phyloP scores from a whole-genome alignment of 2,113 vertebrate species.

The Dinomys branickii region DNA sequence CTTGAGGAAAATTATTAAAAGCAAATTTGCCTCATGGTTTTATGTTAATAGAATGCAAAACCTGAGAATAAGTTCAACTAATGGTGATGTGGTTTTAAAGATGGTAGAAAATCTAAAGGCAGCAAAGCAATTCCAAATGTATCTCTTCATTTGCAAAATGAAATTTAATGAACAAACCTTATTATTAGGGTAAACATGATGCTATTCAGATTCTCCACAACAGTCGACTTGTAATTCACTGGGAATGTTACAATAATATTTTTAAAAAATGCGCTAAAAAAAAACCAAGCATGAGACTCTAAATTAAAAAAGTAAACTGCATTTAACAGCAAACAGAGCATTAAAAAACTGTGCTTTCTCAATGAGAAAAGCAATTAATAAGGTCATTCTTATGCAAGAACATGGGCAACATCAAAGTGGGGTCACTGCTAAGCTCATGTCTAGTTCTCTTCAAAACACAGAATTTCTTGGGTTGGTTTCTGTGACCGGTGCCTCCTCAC shows the following conservation, averaged over 20 bases:
- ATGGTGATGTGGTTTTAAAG: slow-evolving; percentile 70
- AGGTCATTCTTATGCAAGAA: slow-evolving; percentile 72
- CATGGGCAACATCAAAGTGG: slow-evolving; percentile 54
- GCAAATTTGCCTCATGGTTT: slow-evolving; percentile 68
- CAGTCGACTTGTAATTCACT: slow-evolving; percentile 58
- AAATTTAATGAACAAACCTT: slow-evolving; percentile 66
- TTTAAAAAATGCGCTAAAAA: slow-evolving; percentile 63
- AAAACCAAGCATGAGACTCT: slow-evolving; percentile 61
- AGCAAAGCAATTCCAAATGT: slow-evolving; percentile 67
- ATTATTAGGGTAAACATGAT: slow-evolving; percentile 60
- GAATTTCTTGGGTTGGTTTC: not conserved
- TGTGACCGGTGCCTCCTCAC: not conserved
- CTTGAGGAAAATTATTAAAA: slow-evolving; percentile 73
- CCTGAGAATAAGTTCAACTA: slow-evolving; percentile 66
- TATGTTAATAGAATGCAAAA: slow-evolving; percentile 67
- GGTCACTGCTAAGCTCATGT: not conserved
- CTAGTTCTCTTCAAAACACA: slow-evolving; percentile 48
- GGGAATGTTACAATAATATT: slow-evolving; percentile 69
- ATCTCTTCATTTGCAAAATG: slow-evolving; percentile 70
- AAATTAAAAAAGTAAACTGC: slow-evolving; percentile 59
- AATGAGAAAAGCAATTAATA: slow-evolving; percentile 72
- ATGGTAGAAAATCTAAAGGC: slow-evolving; percentile 68
- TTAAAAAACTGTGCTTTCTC: slow-evolving; percentile 53
- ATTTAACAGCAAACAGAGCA: slow-evolving; percentile 71
- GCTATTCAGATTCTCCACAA: slow-evolving; percentile 59